Conservation (phyloP, 2,888 invertebrate genomes). For the Hoplodrina blanda region DNA sequence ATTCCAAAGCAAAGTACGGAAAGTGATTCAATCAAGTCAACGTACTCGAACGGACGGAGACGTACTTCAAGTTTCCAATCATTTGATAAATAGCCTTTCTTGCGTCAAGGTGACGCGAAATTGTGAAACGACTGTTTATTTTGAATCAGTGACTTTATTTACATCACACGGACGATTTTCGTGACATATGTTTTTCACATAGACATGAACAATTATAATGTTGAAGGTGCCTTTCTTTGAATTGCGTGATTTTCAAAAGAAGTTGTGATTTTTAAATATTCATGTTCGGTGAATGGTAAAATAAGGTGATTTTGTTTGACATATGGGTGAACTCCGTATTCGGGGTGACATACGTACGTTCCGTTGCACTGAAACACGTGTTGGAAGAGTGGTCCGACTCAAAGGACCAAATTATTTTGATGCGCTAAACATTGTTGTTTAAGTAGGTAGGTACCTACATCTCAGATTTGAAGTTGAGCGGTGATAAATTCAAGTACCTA, state of each 20-base stretch:
- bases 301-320: conserved; percentile 26
- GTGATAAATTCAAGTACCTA: conserved; percentile 10
- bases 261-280: conserved; percentile 4
- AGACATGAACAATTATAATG: background rate
- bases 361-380: conserved; percentile 1
- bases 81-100: conserved; percentile 29
- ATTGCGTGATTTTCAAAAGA: conserved; percentile 8
- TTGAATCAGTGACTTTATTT: conserved; percentile 37
- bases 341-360: background rate
- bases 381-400: background rate
- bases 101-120: conserved; percentile 31
- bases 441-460: background rate
- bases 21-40: conserved; percentile 36
- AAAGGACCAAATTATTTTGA: background rate
- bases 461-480: conserved; percentile 1
- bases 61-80: conserved; percentile 40
- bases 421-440: background rate
- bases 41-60: conserved; percentile 28
- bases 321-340: background rate
- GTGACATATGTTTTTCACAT: conserved; percentile 4
- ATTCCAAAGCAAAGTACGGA: conserved; percentile 15
- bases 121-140: conserved; percentile 46
- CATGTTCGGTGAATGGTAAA: conserved; percentile 1
- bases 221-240: conserved; percentile 26
- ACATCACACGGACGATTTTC: conserved; percentile 21